Conservation (phyloP, 2,888 invertebrate genomes). For the Chloroclysta siterata region DNA sequence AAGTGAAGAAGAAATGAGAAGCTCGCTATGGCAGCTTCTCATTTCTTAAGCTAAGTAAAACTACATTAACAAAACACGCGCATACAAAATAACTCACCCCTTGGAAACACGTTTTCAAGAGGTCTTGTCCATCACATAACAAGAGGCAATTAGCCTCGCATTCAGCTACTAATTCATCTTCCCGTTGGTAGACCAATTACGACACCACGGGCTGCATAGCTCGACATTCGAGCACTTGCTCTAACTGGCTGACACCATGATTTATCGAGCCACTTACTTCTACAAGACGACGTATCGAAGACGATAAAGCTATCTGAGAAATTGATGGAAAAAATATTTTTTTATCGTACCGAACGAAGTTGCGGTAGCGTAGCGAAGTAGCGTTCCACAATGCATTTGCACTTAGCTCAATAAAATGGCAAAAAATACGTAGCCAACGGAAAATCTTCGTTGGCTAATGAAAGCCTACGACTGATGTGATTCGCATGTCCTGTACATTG, state of each 20-base stretch:
- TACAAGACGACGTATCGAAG: neutral
- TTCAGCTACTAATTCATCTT: slow-evolving; percentile 26
- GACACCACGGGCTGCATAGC: slow-evolving; percentile 27
- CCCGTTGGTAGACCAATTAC: slow-evolving; percentile 34
- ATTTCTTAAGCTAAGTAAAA: too few species aligned
- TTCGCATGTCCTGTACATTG: too few species aligned
- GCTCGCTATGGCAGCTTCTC: too few species aligned
- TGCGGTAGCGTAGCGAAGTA: too few species aligned
- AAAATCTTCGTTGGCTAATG: too few species aligned
- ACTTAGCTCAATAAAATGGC: too few species aligned
- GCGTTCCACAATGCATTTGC: too few species aligned
- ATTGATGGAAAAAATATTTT: neutral
- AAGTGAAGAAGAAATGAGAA: too few species aligned
- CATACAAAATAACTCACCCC: neutral
- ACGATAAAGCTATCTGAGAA: slow-evolving; percentile 11
- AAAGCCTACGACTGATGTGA: too few species aligned
- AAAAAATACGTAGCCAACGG: too few species aligned
- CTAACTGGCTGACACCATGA: slow-evolving; percentile 32
- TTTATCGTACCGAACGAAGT: neutral
- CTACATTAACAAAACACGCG: too few species aligned
- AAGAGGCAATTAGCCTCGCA: slow-evolving; percentile 14
- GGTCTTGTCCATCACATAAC: slow-evolving; percentile 9
- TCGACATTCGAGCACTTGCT: slow-evolving; percentile 28
- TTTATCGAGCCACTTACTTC: slow-evolving; percentile 27
- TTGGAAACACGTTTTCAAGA: neutral